Evolutionary conservation across 2,113 vertebrate species (phyloP).

Genomic region (Antechinus stuartii): DNA sequence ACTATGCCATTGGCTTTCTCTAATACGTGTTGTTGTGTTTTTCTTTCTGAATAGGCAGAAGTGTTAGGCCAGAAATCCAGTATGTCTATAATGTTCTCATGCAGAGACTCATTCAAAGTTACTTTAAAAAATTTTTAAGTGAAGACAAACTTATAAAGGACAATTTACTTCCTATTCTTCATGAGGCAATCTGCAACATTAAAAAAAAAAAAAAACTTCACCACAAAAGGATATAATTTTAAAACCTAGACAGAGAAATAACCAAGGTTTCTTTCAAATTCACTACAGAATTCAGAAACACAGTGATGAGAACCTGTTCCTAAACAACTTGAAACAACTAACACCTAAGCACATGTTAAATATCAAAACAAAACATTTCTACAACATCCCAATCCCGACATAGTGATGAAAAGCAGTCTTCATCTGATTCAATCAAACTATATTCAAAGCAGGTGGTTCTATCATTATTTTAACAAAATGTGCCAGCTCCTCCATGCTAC

Average conservation of each 20-base stretch:
- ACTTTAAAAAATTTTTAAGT: not conserved
- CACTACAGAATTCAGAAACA: conserved; percentile 44
- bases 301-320: conserved; percentile 24
- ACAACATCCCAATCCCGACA: conserved; percentile 45
- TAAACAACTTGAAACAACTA: conserved; percentile 58
- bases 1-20: not conserved
- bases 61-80: not conserved
- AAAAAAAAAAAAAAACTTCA: conserved; percentile 16
- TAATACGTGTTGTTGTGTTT: not conserved
- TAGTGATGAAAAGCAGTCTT: conserved; percentile 67
- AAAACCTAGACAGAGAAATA: conserved; percentile 59
- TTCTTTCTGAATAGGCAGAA: not conserved
- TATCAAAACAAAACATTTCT: conserved; percentile 55
- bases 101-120: not conserved
- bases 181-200: conserved; percentile 15
- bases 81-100: not conserved
- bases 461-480: conserved; percentile 47
- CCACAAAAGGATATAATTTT: conserved; percentile 55
- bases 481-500: conserved; percentile 30
- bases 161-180: conserved; percentile 37
- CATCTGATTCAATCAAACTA: conserved; percentile 71
- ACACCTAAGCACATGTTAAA: conserved; percentile 64
- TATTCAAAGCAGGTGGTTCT: conserved; percentile 75
- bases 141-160: not conserved
- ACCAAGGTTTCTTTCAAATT: conserved; percentile 46